Evolutionary conservation across 2,797 vertebrate genomes (phyloP).

Genomic region (Sebastes nivosus): DNA sequence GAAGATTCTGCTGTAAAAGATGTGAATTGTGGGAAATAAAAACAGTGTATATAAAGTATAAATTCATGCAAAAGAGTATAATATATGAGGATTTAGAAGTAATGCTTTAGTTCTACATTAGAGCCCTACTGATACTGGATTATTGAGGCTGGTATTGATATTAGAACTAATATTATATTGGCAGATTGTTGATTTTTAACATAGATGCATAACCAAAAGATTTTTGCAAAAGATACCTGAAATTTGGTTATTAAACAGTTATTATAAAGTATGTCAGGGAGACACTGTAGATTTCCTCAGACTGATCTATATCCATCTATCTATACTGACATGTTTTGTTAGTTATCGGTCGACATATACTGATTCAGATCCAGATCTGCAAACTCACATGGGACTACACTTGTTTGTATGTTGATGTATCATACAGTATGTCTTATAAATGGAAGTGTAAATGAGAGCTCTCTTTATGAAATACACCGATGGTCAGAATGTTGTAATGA

Average conservation of each 20-base stretch:
- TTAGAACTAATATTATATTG: too few relatives aligned
- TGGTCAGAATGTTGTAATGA: neutral
- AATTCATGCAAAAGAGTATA: neutral
- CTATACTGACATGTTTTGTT: too few relatives aligned
- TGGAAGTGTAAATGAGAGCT: neutral
- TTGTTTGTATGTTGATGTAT: too few relatives aligned
- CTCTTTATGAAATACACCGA: neutral
- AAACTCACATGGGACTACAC: too few relatives aligned
- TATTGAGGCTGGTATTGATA: neutral
- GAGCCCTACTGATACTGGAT: neutral
- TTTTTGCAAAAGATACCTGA: neutral
- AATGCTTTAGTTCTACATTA: neutral
- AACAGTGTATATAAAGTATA: neutral
- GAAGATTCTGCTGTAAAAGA: neutral
- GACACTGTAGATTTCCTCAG: too few relatives aligned
- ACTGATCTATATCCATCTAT: too few relatives aligned
- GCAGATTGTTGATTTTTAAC: neutral
- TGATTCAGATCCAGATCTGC: too few relatives aligned
- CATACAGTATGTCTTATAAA: neutral
- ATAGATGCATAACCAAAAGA: neutral
- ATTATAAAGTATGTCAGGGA: too few relatives aligned
- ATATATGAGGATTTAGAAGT: neutral
- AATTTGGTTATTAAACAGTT: neutral
- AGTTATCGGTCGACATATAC: too few relatives aligned
- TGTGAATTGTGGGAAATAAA: neutral